phyloP scores from a whole-genome alignment of 2,888 invertebrate genomes.

The Candidula unifasciata region DNA sequence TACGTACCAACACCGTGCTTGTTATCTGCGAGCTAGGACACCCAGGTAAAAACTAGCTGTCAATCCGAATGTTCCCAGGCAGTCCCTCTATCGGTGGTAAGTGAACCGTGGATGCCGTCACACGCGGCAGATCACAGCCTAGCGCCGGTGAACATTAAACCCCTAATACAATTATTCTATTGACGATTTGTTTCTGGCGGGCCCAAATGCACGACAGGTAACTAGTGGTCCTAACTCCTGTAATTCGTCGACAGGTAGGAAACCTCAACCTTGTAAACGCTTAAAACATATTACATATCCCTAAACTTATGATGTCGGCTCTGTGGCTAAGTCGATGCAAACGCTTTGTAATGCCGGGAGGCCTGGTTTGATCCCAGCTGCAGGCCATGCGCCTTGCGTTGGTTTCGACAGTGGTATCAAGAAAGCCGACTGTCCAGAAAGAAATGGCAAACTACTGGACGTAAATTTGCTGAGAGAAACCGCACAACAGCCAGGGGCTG shows the following conservation, averaged over 20 bases:
- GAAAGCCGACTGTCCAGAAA: no score
- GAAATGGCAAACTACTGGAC: no score
- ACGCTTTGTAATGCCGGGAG: no score
- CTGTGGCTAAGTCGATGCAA: no score
- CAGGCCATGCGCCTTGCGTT: no score
- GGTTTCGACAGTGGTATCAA: no score
- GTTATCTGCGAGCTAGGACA: background rate
- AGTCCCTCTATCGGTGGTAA: slow-evolving; percentile 6
- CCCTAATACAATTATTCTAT: background rate
- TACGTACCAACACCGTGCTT: background rate
- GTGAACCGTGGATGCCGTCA: slow-evolving; percentile 14
- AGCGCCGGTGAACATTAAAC: background rate
- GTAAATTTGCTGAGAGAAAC: no score
- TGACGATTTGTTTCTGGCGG: background rate
- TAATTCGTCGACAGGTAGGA: slow-evolving; percentile 6
- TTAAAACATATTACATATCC: no score
- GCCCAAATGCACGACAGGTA: background rate
- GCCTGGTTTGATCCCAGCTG: no score
- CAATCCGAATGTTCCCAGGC: background rate
- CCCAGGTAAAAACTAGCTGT: background rate
- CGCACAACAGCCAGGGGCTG: no score
- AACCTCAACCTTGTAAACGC: background rate
- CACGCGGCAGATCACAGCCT: slow-evolving; percentile 13
- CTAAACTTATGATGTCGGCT: no score
- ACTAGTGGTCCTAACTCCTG: background rate